phyloP scores from a whole-genome alignment of 2,888 invertebrate species.

The Conomelus anceps region DNA sequence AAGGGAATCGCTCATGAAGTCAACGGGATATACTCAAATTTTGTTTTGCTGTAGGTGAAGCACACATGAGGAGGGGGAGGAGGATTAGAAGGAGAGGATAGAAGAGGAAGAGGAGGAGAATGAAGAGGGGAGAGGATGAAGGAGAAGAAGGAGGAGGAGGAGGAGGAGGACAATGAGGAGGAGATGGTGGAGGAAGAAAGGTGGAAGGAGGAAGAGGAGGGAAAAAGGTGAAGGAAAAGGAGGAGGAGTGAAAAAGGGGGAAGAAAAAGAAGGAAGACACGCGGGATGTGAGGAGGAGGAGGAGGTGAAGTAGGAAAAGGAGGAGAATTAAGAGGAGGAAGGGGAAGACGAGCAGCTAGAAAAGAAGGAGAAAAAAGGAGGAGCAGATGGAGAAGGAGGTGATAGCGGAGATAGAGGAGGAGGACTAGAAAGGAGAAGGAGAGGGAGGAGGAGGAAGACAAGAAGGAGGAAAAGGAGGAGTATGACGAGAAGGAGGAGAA shows the following conservation, averaged over 20 bases:
- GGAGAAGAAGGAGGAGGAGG: background rate
- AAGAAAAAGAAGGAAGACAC: background rate
- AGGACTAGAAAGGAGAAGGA: background rate
- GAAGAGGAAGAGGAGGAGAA: too few relatives aligned
- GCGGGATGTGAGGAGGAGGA: background rate
- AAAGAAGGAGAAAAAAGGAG: background rate
- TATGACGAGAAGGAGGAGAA: background rate
- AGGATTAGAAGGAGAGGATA: too few relatives aligned
- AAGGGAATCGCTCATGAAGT: too few relatives aligned
- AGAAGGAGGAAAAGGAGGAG: background rate
- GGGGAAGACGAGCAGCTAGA: background rate
- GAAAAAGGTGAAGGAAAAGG: background rate
- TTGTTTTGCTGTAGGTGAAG: too few relatives aligned
- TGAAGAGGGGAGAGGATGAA: too few relatives aligned
- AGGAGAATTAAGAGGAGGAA: background rate
- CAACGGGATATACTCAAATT: too few relatives aligned
- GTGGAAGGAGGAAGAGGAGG: background rate
- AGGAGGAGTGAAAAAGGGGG: background rate
- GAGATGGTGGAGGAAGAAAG: too few relatives aligned
- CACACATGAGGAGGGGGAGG: too few relatives aligned
- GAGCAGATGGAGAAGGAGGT: background rate
- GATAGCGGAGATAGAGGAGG: background rate
- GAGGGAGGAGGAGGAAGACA: background rate
- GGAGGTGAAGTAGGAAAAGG: background rate
- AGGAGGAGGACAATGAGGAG: too few relatives aligned